phyloP scores from a whole-genome alignment of 1,140 invertebrate genomes.

The Micrasema minimum region DNA sequence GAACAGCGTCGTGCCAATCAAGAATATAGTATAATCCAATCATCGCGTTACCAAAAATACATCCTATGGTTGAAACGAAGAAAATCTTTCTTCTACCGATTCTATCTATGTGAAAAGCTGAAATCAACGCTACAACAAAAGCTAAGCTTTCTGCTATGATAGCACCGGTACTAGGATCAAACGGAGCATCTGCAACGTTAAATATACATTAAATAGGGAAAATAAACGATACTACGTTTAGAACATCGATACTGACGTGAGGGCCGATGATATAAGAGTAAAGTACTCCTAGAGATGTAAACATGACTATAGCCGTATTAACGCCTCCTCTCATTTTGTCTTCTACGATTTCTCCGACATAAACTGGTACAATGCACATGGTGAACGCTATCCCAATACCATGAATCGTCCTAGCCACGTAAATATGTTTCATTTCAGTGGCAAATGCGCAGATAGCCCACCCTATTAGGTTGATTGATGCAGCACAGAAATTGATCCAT shows the following conservation, averaged over 20 bases:
- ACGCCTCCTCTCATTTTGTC: constrained; percentile 21
- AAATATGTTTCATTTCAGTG: background rate
- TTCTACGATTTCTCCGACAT: constrained; percentile 32
- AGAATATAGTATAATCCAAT: constrained; percentile 14
- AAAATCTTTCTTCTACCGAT: constrained; percentile 14
- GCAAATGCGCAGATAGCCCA: constrained; percentile 7
- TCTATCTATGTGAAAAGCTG: constrained; percentile 6
- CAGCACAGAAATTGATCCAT: constrained; percentile 28
- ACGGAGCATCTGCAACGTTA: background rate
- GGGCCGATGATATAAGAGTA: constrained; percentile 1
- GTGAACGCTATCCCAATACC: constrained; percentile 29
- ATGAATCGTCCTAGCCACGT: constrained; percentile 28
- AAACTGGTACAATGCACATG: constrained; percentile 24
- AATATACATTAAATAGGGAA: constrained; percentile 8
- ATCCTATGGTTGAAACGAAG: constrained; percentile 7
- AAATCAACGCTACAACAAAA: background rate
- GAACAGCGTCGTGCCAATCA: background rate
- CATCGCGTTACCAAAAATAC: background rate
- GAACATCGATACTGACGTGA: background rate
- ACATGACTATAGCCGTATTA: constrained; percentile 6
- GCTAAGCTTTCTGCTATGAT: constrained; percentile 9
- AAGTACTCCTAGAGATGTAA: constrained; percentile 1
- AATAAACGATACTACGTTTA: background rate
- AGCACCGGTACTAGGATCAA: background rate
- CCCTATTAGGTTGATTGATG: background rate